Percentiles rank a stretch among this genome's conserved stretches.
phyloP scores from a whole-genome alignment of 2,888 invertebrate genomes.

The Falcaria lacertinaria region DNA sequence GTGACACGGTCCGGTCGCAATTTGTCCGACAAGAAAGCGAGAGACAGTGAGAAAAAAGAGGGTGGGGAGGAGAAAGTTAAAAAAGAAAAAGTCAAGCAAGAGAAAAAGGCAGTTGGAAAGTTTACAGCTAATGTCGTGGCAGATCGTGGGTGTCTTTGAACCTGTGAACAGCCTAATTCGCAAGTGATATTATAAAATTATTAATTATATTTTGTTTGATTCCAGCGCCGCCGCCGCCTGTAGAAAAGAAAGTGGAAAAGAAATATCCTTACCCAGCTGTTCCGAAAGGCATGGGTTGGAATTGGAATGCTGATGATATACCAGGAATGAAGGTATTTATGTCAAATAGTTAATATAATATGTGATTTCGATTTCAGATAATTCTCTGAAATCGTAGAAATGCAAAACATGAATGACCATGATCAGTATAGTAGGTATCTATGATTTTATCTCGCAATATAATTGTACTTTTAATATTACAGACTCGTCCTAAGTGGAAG shows the following conservation, averaged over 20 bases:
- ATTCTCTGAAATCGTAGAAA: background rate
- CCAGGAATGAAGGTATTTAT: conserved; percentile 62
- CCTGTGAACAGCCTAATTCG: too few relatives aligned
- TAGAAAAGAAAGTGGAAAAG: conserved; percentile 35
- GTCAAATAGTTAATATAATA: conserved; percentile 2
- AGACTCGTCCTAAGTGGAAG: conserved; percentile 66
- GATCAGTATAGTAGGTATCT: too few relatives aligned
- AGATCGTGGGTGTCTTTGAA: conserved; percentile 39
- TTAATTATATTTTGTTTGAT: conserved; percentile 7
- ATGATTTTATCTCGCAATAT: background rate
- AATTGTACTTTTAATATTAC: too few relatives aligned
- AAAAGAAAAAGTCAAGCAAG: conserved; percentile 29
- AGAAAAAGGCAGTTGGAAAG: conserved; percentile 47
- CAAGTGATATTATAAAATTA: too few relatives aligned
- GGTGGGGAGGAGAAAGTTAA: conserved; percentile 24
- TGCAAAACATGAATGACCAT: too few relatives aligned
- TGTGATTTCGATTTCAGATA: background rate
- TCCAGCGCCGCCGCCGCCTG: conserved; percentile 25
- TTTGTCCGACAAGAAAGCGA: conserved; percentile 22
- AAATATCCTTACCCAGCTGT: conserved; percentile 59
- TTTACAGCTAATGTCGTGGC: conserved; percentile 42
- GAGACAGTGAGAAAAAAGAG: conserved; percentile 26
- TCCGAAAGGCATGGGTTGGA: conserved; percentile 70
- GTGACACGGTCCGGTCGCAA: conserved; percentile 28
- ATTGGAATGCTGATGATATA: conserved; percentile 67